Base-by-base conservation (phyloP, 2,797 vertebrate genomes). In the Chelonia mydas region DNA sequence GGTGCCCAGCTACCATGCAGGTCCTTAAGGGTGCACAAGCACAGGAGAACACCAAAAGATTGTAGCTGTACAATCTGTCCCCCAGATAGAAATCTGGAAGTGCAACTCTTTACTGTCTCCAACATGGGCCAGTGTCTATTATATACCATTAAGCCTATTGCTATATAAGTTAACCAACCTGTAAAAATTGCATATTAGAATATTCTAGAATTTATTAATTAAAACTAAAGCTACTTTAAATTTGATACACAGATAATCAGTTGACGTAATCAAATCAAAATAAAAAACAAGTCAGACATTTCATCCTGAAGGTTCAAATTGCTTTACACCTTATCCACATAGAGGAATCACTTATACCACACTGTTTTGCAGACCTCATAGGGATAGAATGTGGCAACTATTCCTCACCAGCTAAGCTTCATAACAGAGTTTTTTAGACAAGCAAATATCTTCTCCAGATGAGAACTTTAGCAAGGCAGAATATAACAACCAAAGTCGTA, bases 131-230 rank as follows among this genome's bases (percentile, higher is more conserved):
- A 37, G 65, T 37, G 65, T 37, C n/a, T 68, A 21, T 37, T 37
- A 11, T 8, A 68, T 8, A 45, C 7, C 0, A 5, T 80, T 92
- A 76, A 49, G 51, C 8, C 74, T 86, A 8, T 3, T 1, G 1
- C 89, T 86, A 72, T n/a, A 19, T 28, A 7, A 82, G 4, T 19
- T 87, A 57, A 81, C 1, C 13, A 53, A 72, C 21, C 5, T 21
- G 17, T 37, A 68, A 21, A 68, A 21, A 68, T 11, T 21, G 17
- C 10, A 11, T 68, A 68, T 10, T 37, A 37, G 8, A 37, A 68
- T 68, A 68, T 19, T 21, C 37, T 68, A 37, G 33, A 65, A 19
- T 68, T 21, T 68, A 21, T 68, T 37, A 10, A 68, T 68, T 68
- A 68, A 68, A 65, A 68, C 8, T 37, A 37, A 68, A 37, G 33